Evolutionary conservation across 37 sponge, comb jelly and placozoan genomes (phyloP).

Genomic region (Agelas oroides): DNA sequence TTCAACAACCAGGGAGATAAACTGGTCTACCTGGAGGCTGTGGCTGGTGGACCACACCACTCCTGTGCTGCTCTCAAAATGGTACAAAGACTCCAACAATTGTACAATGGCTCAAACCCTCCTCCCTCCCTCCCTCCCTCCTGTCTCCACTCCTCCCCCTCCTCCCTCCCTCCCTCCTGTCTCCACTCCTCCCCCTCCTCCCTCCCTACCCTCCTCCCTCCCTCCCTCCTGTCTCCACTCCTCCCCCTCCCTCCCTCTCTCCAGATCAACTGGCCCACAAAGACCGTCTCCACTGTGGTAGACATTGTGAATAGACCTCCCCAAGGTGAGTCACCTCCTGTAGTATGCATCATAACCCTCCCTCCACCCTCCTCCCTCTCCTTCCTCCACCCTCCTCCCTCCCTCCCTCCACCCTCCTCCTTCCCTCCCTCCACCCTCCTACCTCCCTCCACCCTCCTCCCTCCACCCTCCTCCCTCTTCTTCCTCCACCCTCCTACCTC

Average conservation of each 20-base stretch:
- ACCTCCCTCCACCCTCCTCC: no score
- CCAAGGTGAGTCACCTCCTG: not conserved
- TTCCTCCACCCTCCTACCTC: not conserved
- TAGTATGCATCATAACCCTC: not conserved
- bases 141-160: not conserved
- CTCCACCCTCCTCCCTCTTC: no score
- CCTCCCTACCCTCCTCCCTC: no score
- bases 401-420: not conserved
- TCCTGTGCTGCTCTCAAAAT: constrained; percentile 69
- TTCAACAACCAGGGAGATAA: constrained; percentile 62
- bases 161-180: not conserved
- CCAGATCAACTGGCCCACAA: constrained; percentile 50
- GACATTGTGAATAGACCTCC: constrained; percentile 42
- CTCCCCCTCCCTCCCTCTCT: not conserved
- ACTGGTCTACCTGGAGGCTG: constrained; percentile 61
- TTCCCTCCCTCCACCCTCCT: no score
- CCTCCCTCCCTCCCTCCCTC: not conserved
- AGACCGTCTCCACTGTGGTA: constrained; percentile 35
- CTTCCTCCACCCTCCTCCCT: no score
- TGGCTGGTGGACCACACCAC: constrained; percentile 67
- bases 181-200: not conserved
- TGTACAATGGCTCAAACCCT: not conserved
- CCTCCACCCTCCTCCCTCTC: not conserved
- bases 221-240: not conserved
- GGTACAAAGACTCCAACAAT: constrained; percentile 17